phyloP scores from a whole-genome alignment of 2,888 invertebrate genomes.

The Trissolcus japonicus region DNA sequence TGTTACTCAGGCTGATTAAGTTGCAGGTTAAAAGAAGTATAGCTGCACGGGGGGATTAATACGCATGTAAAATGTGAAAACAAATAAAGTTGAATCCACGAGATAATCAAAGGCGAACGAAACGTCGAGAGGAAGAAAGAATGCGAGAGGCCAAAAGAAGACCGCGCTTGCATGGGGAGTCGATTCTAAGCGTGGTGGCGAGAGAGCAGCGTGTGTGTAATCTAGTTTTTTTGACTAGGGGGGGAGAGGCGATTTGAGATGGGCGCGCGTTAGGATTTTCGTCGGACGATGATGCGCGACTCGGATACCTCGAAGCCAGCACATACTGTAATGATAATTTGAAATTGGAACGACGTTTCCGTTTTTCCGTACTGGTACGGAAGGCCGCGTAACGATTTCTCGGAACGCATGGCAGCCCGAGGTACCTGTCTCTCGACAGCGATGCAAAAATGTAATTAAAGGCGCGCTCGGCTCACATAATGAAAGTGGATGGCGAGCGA shows the following conservation, averaged over 20 bases:
- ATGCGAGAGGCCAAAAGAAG: background rate
- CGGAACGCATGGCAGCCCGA: conserved; percentile 59
- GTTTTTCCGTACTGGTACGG: conserved; percentile 58
- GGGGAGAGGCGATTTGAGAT: no score
- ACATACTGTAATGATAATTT: conserved; percentile 55
- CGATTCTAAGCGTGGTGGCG: conserved; percentile 3
- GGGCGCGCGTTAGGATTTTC: no score
- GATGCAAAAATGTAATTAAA: conserved; percentile 73
- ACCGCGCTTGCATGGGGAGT: conserved; percentile 3
- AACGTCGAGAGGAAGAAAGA: background rate
- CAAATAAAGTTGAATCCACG: conserved; percentile 4
- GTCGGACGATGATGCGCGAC: no score
- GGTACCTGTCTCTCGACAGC: conserved; percentile 61
- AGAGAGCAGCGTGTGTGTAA: background rate
- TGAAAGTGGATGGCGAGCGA: conserved; percentile 71
- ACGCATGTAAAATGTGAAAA: background rate
- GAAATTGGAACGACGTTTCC: conserved; percentile 61
- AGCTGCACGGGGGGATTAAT: background rate
- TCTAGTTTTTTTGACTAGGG: background rate
- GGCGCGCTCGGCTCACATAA: conserved; percentile 65
- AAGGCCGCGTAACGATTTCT: conserved; percentile 61
- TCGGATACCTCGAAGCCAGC: conserved; percentile 5
- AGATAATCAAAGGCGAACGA: conserved; percentile 8
- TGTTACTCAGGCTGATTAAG: no score
- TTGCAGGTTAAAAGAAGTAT: background rate